Evolutionary conservation across 2,888 invertebrate genomes (phyloP).

Genomic region (Nemapogon koenigi): DNA sequence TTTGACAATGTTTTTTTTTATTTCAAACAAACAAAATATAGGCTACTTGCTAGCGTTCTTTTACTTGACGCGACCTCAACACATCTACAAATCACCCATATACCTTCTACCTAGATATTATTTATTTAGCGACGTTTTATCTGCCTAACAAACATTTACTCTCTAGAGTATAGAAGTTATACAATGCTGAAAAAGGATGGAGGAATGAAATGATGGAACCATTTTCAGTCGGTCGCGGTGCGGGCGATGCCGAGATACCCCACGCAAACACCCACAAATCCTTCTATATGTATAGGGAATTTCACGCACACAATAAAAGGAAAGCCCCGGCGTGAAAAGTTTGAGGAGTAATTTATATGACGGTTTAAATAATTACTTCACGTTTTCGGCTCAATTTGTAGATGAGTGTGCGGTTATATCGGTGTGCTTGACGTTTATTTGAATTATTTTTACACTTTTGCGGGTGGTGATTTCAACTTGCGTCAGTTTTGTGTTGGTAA

Average conservation of each 20-base stretch:
- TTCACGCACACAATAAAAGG: constrained; percentile 31
- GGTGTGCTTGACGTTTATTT: constrained; percentile 43
- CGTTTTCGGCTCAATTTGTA: constrained; percentile 64
- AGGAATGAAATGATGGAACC: constrained; percentile 58
- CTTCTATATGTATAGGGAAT: constrained; percentile 21
- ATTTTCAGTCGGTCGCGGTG: constrained; percentile 45
- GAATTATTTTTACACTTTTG: constrained; percentile 26
- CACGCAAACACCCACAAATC: constrained; percentile 26
- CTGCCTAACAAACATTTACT: constrained; percentile 20
- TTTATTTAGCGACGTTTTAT: too few relatives aligned
- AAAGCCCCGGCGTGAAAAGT: constrained; percentile 49
- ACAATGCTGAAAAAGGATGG: constrained; percentile 57
- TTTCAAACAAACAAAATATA: too few relatives aligned
- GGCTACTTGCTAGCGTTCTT: too few relatives aligned
- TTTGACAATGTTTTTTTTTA: too few relatives aligned
- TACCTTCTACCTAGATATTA: too few relatives aligned
- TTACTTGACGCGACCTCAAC: too few relatives aligned
- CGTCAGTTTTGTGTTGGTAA: constrained; percentile 14
- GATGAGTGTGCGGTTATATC: constrained; percentile 37
- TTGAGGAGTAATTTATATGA: constrained; percentile 63
- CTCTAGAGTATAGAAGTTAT: constrained; percentile 34
- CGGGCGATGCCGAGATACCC: constrained; percentile 24
- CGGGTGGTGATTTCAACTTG: too few relatives aligned
- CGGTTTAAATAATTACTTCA: constrained; percentile 64
- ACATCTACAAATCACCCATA: too few relatives aligned